A percentile compares a stretch with the other conserved stretches of the same genome.
phyloP scores from a whole-genome alignment of 2,113 vertebrate species.

The Butorides virescens region DNA sequence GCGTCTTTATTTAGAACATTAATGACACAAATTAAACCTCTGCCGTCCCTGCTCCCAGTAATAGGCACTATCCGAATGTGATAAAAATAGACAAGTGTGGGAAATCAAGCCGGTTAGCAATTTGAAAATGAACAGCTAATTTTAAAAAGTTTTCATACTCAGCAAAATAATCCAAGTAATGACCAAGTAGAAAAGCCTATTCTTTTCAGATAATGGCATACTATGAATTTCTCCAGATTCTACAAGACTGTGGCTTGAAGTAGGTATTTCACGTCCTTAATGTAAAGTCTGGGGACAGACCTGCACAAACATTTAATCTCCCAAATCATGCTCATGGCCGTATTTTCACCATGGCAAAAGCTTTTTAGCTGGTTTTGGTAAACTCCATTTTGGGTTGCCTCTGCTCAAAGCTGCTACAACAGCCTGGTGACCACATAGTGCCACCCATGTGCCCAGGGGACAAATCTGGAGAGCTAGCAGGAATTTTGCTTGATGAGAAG shows the following conservation, averaged over 20 bases:
- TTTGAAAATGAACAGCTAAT: neutral
- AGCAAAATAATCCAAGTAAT: neutral
- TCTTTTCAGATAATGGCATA: neutral
- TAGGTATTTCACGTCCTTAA: neutral
- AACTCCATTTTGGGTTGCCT: neutral
- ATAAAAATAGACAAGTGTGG: conserved; percentile 31
- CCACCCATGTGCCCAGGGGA: rapidly evolving
- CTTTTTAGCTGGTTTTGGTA: neutral
- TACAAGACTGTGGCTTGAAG: neutral
- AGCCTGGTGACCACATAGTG: rapidly evolving
- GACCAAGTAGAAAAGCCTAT: neutral
- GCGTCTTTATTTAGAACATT: neutral
- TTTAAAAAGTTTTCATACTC: neutral
- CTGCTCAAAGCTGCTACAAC: rapidly evolving
- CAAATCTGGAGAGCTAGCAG: rapidly evolving
- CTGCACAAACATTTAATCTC: neutral
- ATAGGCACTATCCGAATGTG: neutral
- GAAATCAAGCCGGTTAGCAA: neutral
- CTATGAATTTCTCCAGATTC: neutral
- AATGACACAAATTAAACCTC: conserved; percentile 32
- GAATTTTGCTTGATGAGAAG: neutral
- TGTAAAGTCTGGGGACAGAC: neutral
- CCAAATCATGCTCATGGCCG: rapidly evolving
- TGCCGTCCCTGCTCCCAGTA: neutral
- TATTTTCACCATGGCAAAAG: neutral